A percentile compares a stretch with the other conserved stretches of the same genome.
Conservation (phyloP, 2,888 invertebrate species). For the Apoderus coryli region DNA sequence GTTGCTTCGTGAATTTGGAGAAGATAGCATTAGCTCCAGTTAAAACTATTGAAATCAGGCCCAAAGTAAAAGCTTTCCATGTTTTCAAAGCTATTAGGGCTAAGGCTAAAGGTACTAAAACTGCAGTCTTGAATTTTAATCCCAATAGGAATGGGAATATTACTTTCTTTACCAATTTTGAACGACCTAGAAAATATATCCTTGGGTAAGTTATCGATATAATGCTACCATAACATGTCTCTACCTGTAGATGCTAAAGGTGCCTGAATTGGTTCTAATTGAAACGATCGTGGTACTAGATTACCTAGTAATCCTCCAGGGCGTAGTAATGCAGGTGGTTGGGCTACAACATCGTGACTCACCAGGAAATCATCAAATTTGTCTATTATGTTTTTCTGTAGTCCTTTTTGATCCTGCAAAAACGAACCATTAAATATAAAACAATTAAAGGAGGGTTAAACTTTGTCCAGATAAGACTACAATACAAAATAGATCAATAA, state of each 20-base stretch:
- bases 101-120: constrained; percentile 62
- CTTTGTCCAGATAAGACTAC: no score
- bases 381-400: constrained; percentile 45
- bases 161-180: constrained; percentile 61
- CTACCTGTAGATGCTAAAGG: constrained; percentile 44
- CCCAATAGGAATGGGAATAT: constrained; percentile 70
- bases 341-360: constrained; percentile 56
- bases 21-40: constrained; percentile 75
- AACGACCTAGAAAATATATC: constrained; percentile 44
- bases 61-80: constrained; percentile 74
- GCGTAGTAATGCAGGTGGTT: constrained; percentile 50
- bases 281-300: constrained; percentile 48
- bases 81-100: constrained; percentile 72
- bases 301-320: constrained; percentile 40
- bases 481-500: no score
- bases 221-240: no score
- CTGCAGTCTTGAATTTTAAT: constrained; percentile 70
- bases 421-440: constrained; percentile 15
- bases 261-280: constrained; percentile 53
- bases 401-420: constrained; percentile 35
- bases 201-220: no score
- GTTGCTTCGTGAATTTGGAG: constrained; percentile 65
- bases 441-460: no score
- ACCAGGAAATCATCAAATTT: constrained; percentile 56
- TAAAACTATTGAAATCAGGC: constrained; percentile 64